These are phyloP conservation scores for Ovibos moschatus DNA, from an alignment of 2,113 vertebrate genomes.

Conservation along the genomic window DNA sequence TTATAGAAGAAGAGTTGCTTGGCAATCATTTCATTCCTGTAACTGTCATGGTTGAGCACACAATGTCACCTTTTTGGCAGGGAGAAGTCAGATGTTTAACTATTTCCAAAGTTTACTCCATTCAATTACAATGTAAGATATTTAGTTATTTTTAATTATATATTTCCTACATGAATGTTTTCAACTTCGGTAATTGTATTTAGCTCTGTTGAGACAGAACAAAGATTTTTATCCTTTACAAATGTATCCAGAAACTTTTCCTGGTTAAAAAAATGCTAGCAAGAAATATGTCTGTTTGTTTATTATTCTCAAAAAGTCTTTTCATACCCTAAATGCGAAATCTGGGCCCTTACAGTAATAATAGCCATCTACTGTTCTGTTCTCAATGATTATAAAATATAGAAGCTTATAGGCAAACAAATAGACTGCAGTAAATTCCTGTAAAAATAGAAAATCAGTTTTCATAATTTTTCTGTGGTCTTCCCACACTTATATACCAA, in stretches of 20 bases:
- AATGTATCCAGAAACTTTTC: background rate
- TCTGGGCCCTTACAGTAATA: background rate
- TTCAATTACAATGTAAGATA: slow-evolving; percentile 33
- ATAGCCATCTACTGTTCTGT: background rate
- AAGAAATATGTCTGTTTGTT: background rate
- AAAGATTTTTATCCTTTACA: background rate
- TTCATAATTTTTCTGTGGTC: background rate
- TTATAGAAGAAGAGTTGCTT: slow-evolving; percentile 78
- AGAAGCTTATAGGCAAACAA: background rate
- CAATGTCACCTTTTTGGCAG: slow-evolving; percentile 30
- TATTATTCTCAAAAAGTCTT: slow-evolving; percentile 21
- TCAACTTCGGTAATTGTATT: background rate
- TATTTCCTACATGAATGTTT: background rate
- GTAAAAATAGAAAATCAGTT: background rate
- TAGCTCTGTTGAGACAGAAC: background rate
- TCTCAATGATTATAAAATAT: background rate
- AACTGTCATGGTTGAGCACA: slow-evolving; percentile 51
- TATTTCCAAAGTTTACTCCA: background rate
- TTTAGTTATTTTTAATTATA: slow-evolving; percentile 27
- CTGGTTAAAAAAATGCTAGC: background rate
- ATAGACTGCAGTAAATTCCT: background rate
- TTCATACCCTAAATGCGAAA: background rate
- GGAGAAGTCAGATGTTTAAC: slow-evolving; percentile 49
- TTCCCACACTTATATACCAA: background rate
- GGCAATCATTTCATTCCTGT: slow-evolving; percentile 77